phyloP scores from a whole-genome alignment of 2,113 vertebrate species.

The Sinosuthora webbiana region DNA sequence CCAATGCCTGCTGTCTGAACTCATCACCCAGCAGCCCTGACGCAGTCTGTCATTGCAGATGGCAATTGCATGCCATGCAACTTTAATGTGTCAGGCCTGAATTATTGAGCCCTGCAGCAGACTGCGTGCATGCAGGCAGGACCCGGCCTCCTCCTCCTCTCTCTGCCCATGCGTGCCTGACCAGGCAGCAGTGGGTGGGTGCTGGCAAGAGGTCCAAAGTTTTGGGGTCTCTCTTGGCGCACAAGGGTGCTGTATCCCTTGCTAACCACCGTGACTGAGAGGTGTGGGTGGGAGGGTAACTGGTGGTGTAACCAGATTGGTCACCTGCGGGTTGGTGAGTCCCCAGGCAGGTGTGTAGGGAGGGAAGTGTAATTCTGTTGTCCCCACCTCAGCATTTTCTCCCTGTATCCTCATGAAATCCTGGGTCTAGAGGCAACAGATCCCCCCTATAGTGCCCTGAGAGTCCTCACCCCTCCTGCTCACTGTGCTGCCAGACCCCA shows the following conservation, averaged over 20 bases:
- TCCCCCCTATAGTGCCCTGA: neutral
- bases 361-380: neutral
- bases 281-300: neutral
- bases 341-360: neutral
- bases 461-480: neutral
- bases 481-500: neutral
- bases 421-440: neutral
- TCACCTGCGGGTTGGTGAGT: neutral
- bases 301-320: neutral
- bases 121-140: neutral
- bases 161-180: rapidly evolving
- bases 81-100: constrained; percentile 50
- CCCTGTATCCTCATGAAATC: neutral
- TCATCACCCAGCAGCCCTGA: neutral
- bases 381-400: neutral
- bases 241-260: neutral
- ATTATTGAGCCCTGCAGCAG: constrained; percentile 21
- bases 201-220: rapidly evolving
- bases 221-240: neutral
- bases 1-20: rapidly evolving
- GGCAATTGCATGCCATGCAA: neutral
- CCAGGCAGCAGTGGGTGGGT: rapidly evolving
- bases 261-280: rapidly evolving
- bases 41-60: neutral
- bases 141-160: neutral